phyloP scores from a whole-genome alignment of 1,140 invertebrate species.

The Calephelis nemesis region DNA sequence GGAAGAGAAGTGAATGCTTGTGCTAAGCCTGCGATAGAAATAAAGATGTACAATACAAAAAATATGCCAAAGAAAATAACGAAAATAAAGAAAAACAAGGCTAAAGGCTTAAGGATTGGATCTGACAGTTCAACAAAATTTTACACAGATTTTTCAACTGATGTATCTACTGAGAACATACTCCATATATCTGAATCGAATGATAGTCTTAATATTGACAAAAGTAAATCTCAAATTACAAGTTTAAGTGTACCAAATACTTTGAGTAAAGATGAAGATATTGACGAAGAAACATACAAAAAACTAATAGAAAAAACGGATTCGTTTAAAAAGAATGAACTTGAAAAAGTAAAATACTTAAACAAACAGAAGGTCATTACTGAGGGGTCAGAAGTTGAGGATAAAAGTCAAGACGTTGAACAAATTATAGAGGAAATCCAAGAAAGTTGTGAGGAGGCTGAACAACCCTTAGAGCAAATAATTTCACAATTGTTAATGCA shows the following conservation, averaged over 20 bases:
- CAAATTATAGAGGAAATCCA: constrained; percentile 48
- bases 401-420: constrained; percentile 43
- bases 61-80: constrained; percentile 84
- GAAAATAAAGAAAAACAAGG: constrained; percentile 83
- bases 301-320: constrained; percentile 77
- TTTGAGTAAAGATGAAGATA: constrained; percentile 69
- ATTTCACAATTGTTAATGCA: constrained; percentile 91
- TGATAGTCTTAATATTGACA: constrained; percentile 79
- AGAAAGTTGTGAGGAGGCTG: constrained; percentile 64
- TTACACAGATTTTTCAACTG: constrained; percentile 82
- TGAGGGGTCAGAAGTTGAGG: constrained; percentile 60
- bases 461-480: constrained; percentile 87
- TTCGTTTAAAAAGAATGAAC: constrained; percentile 78
- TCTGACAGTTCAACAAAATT: constrained; percentile 81
- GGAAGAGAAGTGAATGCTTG: constrained; percentile 33
- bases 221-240: constrained; percentile 41
- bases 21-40: constrained; percentile 66
- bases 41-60: constrained; percentile 83
- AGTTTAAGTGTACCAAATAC: constrained; percentile 40
- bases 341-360: constrained; percentile 74
- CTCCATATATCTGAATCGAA: constrained; percentile 82
- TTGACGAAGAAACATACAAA: constrained; percentile 73
- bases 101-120: constrained; percentile 67
- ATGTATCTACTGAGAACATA: constrained; percentile 80
- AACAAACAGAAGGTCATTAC: constrained; percentile 73